Base-by-base conservation (phyloP, 2,113 vertebrate species). In the Silurus glanis region DNA sequence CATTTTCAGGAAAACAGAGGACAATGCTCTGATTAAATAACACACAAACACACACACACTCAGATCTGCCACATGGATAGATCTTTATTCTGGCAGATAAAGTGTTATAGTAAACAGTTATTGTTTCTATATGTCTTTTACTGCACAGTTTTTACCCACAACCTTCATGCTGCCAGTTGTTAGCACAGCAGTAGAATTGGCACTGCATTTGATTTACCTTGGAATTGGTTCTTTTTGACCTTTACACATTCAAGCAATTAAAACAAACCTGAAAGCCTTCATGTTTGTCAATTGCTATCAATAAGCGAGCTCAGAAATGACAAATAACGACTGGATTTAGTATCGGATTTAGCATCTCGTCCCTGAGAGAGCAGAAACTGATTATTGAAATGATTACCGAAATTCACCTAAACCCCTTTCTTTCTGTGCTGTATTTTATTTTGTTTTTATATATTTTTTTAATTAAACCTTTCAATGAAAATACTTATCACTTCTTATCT, bases 1-100 rank as follows among this genome's bases (percentile, higher is more conserved):
- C 85, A 74, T 89, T 56, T 89, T 71, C 45, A 67, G 64, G 59
- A 12, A 5, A 37, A 62, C 45, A n/a, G 55, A 59, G 55, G 78
- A 72, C 59, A 47, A 47, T 49, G 69, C 76, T 25, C 84, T 56
- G 62, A 83, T 71, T 56, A n/a, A 58, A 75, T 67, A 71, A 88
- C 9, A 78, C 53, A 56, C 12, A 25, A 14, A 51, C 45, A 53
- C 17, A 49, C 47, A 45, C 67, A 69, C 28, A 69, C 25, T 14
- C 66, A 69, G 4, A 16, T 66, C 25, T 37, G 10, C 2, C 66
- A 69, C 25, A 10, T 16, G 28, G 14, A 37, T 37, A 69, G 1
- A 37, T 5, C 16, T 16, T 37, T 12, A 37, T 13, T 1, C 12
- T 8, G 21, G 28, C 25, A 7, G 28, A 37, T 37, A 37, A 37